Evolutionary conservation across 2,888 invertebrate species (phyloP), one percentile per base, ranked within the genome.

Genomic region (Harmothoe impar): DNA sequence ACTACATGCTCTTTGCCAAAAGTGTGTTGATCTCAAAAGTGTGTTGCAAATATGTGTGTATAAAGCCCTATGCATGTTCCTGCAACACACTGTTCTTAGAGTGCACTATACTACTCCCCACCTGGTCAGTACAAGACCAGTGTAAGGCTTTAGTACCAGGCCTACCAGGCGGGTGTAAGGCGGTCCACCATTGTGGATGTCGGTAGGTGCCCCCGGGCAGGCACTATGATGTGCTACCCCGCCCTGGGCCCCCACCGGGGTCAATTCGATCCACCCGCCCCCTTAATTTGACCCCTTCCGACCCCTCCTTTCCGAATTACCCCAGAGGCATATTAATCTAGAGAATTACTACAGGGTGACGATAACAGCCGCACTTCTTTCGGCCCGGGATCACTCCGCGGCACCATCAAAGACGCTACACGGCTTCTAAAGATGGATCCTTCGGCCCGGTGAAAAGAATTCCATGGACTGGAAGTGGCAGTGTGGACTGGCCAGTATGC

Each of bases 311-410:
- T 29, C 29, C 29, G 25, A 72, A 72, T 72, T 72, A 72, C 72
- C 72, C 72, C 29, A n/a, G 72, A 72, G 72, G n/a, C 72, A 72
- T 72, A 72, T 72, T 72, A n/a, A 72, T 72, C 72, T 72, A 29
- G 72, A 72, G 72, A 72, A 72, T 72, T 72, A 72, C 72, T 29
- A 29, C 29, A 25, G 29, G 72, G 72, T 29, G 31, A 25, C 72
- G 29, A 72, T 72, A 72, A 72, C 25, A 25, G 72, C 72, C 72
- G 72, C 29, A 72, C 72, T 72, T 72, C 72, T 12, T 72, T 72
- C 25, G 25, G 72, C 3, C 72, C 72, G 29, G 3, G 72, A 72
- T 72, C 29, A 72, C 72, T 72, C 72, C 72, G 72, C 72, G 7
- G 29, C 7, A 23, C 72, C 29, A n/a, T 29, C 25, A 72, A 72